phyloP scores from a whole-genome alignment of 2,888 invertebrate species.

The Loripinus fragilis region DNA sequence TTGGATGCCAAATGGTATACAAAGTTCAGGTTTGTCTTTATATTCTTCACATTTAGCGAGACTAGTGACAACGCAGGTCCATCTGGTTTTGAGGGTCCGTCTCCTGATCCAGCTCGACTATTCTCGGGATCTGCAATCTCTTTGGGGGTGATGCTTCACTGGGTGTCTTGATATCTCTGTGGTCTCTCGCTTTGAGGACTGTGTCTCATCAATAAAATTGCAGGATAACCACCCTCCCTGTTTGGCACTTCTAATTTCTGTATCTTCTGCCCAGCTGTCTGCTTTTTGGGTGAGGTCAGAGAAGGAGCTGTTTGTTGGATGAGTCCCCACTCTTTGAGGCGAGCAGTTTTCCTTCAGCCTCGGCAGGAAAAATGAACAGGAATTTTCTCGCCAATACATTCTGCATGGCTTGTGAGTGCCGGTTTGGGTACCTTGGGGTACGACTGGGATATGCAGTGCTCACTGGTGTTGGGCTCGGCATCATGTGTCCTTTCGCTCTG shows the following conservation, averaged over 20 bases:
- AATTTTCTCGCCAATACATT: neutral
- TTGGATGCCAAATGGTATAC: neutral
- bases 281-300: neutral
- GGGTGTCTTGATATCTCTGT: neutral
- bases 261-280: neutral
- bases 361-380: neutral
- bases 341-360: neutral
- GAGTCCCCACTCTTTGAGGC: neutral
- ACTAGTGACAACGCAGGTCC: neutral
- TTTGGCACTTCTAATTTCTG: neutral
- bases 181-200: neutral
- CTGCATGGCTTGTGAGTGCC: neutral
- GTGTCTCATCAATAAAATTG: neutral
- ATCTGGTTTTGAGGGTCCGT: neutral
- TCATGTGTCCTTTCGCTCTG: neutral
- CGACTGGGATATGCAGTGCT: neutral
- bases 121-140: neutral
- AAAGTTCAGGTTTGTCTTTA: neutral
- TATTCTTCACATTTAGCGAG: neutral
- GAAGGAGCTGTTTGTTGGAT: too few relatives aligned
- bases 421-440: neutral
- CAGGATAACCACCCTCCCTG: neutral
- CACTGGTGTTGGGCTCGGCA: neutral
- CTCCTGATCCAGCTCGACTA: neutral
- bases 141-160: neutral